Conservation (phyloP, 2,888 invertebrate species). For the Zelleria hepariella region DNA sequence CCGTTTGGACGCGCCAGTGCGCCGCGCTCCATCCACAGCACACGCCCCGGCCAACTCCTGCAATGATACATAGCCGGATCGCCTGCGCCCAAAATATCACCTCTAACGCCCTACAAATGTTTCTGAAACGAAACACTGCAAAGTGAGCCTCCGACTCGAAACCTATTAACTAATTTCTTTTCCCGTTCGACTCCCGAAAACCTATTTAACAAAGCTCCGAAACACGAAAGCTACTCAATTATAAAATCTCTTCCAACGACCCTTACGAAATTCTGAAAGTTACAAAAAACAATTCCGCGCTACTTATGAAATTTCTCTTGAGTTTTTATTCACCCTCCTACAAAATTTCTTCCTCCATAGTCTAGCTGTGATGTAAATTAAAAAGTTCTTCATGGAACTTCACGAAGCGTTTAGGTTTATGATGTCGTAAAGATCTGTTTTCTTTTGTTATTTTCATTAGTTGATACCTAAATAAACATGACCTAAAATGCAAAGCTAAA, state of each 20-base stretch:
- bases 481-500: too few species aligned
- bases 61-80: constrained; percentile 16
- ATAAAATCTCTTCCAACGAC: constrained; percentile 3
- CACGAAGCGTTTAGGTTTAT: constrained; percentile 1
- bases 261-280: constrained; percentile 5
- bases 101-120: background rate
- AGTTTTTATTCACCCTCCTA: constrained; percentile 2
- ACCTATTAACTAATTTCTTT: background rate
- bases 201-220: constrained; percentile 9
- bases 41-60: constrained; percentile 9
- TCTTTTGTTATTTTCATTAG: background rate
- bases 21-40: constrained; percentile 21
- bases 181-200: constrained; percentile 2
- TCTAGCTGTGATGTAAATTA: constrained; percentile 3
- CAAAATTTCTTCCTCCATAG: constrained; percentile 1
- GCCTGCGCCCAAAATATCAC: constrained; percentile 16
- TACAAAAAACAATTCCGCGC: constrained; percentile 10
- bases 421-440: constrained; percentile 1
- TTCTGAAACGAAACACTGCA: constrained; percentile 1
- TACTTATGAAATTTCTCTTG: constrained; percentile 5
- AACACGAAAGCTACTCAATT: constrained; percentile 6
- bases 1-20: constrained; percentile 40
- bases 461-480: background rate
- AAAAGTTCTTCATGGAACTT: constrained; percentile 1
- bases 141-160: background rate